phyloP scores from a whole-genome alignment of 2,888 invertebrate genomes.

The Stegana nigrithorax region DNA sequence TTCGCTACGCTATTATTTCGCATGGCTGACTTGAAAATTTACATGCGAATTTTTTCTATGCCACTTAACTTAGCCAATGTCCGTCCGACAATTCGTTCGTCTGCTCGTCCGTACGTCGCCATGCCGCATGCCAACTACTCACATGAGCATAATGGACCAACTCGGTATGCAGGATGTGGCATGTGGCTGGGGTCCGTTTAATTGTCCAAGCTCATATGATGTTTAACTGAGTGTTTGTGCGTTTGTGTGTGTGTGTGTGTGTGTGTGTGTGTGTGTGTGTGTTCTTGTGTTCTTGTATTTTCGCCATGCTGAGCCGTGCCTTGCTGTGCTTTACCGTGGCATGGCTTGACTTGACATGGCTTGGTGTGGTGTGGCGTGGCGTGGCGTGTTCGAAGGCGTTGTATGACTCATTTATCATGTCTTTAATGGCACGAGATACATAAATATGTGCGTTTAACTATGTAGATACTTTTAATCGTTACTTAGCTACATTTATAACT shows the following conservation, averaged over 20 bases:
- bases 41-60: background rate
- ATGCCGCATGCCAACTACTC: too few species aligned
- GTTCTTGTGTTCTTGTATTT: background rate
- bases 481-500: constrained; percentile 53
- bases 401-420: constrained; percentile 57
- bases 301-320: too few species aligned
- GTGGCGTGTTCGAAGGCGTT: constrained; percentile 10
- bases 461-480: constrained; percentile 60
- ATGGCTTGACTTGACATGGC: constrained; percentile 20
- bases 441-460: background rate
- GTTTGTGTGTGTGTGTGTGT: too few species aligned
- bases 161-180: background rate
- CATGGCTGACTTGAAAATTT: constrained; percentile 9
- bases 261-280: constrained; percentile 7
- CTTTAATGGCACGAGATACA: constrained; percentile 53
- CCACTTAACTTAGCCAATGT: background rate
- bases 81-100: too few species aligned
- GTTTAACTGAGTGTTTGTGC: too few species aligned
- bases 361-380: constrained; percentile 12
- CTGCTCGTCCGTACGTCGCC: constrained; percentile 8
- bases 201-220: too few species aligned
- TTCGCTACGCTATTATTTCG: constrained; percentile 14
- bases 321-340: too few species aligned
- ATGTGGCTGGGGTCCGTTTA: background rate
- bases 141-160: background rate